A percentile compares a stretch with the other conserved stretches of the same genome.
phyloP scores from a whole-genome alignment of 2,888 invertebrate genomes.

The Cheilosia grossa region DNA sequence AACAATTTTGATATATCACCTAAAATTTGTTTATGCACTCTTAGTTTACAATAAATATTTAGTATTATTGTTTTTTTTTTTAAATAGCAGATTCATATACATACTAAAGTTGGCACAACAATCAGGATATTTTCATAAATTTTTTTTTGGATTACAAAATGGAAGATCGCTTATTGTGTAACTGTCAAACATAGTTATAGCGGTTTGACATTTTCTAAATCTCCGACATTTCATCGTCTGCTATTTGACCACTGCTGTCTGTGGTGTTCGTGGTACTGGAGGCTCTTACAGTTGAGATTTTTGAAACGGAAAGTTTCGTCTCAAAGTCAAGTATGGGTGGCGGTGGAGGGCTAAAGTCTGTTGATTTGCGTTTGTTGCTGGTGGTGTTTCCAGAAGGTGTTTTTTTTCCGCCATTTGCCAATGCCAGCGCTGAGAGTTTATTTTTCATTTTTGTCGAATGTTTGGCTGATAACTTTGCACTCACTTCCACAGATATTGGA shows the following conservation, averaged over 20 bases:
- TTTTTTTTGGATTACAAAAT: constrained; percentile 59
- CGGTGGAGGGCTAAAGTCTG: constrained; percentile 53
- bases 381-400: constrained; percentile 44
- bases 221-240: constrained; percentile 78
- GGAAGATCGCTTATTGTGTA: constrained; percentile 66
- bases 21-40: constrained; percentile 24
- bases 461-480: constrained; percentile 80
- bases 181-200: constrained; percentile 14
- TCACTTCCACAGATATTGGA: constrained; percentile 77
- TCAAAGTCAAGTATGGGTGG: constrained; percentile 80
- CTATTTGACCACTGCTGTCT: constrained; percentile 44
- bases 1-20: constrained; percentile 61
- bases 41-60: constrained; percentile 52
- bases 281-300: constrained; percentile 80
- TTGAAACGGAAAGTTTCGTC: constrained; percentile 81
- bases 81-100: constrained; percentile 39
- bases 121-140: constrained; percentile 48
- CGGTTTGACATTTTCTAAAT: constrained; percentile 74
- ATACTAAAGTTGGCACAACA: constrained; percentile 58
- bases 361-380: constrained; percentile 68
- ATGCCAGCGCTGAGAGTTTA: constrained; percentile 79
- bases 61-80: background rate
- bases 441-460: constrained; percentile 82
- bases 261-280: constrained; percentile 66
- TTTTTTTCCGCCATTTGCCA: constrained; percentile 77